Evolutionary conservation across 1,140 invertebrate species (phyloP), one percentile per base, ranked within the genome.

Genomic region (Drosophila arawakana): DNA sequence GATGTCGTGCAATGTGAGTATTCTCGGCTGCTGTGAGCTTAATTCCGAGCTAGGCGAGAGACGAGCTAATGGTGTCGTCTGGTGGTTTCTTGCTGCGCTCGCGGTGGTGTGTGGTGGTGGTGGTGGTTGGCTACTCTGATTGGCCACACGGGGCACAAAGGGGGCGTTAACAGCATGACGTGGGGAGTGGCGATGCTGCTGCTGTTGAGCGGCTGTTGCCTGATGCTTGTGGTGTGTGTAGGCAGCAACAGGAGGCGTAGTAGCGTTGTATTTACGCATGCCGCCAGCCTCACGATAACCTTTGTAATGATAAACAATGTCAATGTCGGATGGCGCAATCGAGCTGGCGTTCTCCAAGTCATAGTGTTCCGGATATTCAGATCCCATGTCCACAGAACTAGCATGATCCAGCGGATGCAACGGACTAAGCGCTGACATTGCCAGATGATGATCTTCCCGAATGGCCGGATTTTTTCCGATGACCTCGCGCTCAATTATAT

Each of bases 261-360:
- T 96, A 5, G 96, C 95, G 92, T 97, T 97, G 91, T 97, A 97
- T 92, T 97, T 97, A 11, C 97, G 92, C 68, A 97, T 95, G 11
- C 97, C 97, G 10, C 94, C 94, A 1, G 94, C 95, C 91, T 97
- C 96, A 0, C 97, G 93, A 93, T 97, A 96, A 75, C 98, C 97
- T 93, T 98, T 98, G 91, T 99, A 99, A 92, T 99, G 98, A 85
- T 98, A 98, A 1, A 98, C 97, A 69, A 99, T 97, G 89, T 99
- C 98, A 71, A 99, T 98, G 92, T 99, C 98, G 9, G 97, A 98
- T 0, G 98, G 98, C 1, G 98, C 98, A 76, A 99, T 99, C 0
- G 97, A 98, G 91, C 97, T 98, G 1, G 98, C 97, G 93, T 99
- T 99, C 93, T 99, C 98, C 59, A 99, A 93, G 92, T 99, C 98